phyloP scores from a whole-genome alignment of 2,888 invertebrate genomes.

The Stomorhina lunata region DNA sequence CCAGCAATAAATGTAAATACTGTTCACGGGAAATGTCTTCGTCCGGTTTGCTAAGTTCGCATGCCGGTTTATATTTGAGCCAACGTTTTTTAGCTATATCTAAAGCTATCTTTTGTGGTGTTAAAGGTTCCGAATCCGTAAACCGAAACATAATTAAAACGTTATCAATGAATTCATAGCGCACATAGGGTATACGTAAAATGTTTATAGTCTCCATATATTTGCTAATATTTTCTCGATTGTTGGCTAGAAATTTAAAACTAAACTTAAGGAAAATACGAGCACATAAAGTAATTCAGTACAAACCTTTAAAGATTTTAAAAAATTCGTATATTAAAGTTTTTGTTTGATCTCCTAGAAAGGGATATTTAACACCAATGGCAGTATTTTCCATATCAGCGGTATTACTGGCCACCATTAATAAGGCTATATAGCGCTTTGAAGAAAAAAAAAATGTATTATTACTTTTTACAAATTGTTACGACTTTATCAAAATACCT shows the following conservation, averaged over 20 bases:
- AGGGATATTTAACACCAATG: slow-evolving; percentile 73
- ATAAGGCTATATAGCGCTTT: slow-evolving; percentile 74
- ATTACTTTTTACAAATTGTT: neutral
- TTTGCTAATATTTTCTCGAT: slow-evolving; percentile 68
- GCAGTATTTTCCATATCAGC: slow-evolving; percentile 73
- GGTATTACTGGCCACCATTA: slow-evolving; percentile 75
- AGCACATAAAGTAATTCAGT: neutral
- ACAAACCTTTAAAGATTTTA: slow-evolving; percentile 74
- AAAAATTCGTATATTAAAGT: slow-evolving; percentile 73
- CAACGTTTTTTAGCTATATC: slow-evolving; percentile 74
- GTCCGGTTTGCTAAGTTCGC: slow-evolving; percentile 60
- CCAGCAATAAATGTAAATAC: slow-evolving; percentile 73
- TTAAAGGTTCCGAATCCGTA: slow-evolving; percentile 68
- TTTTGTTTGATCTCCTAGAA: slow-evolving; percentile 71
- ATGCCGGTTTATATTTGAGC: slow-evolving; percentile 71
- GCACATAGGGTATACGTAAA: slow-evolving; percentile 74
- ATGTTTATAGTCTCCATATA: slow-evolving; percentile 72
- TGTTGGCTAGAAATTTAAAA: slow-evolving; percentile 57
- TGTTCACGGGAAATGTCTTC: slow-evolving; percentile 72
- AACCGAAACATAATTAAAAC: slow-evolving; percentile 74
- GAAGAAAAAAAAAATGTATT: neutral
- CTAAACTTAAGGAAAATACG: neutral
- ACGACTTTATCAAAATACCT: slow-evolving; percentile 67
- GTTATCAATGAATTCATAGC: slow-evolving; percentile 74
- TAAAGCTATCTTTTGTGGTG: slow-evolving; percentile 73